Conservation (phyloP, 1,140 invertebrate genomes). For the Caenorhabditis brenneri region DNA sequence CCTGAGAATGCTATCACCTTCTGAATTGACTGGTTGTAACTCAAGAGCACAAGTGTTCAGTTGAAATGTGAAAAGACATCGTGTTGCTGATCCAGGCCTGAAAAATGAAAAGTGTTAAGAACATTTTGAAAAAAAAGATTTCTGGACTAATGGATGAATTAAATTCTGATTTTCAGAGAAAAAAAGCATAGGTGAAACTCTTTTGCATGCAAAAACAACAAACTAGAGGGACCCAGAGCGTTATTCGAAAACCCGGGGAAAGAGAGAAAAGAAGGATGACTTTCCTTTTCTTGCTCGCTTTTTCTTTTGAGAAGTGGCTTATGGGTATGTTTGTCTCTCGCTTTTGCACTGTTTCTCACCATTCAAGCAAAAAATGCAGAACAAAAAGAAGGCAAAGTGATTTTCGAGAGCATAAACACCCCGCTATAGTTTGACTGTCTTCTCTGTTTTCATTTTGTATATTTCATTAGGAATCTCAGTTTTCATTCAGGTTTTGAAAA, state of each 20-base stretch:
- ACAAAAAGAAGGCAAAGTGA: conserved; percentile 34
- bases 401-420: conserved; percentile 27
- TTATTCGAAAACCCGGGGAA: not conserved
- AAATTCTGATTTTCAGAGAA: no score
- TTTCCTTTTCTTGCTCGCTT: not conserved
- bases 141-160: no score
- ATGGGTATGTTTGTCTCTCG: not conserved
- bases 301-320: conserved; percentile 24
- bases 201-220: no score
- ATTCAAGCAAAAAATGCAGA: not conserved
- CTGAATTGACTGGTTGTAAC: conserved; percentile 46
- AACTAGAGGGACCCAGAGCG: no score
- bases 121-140: no score
- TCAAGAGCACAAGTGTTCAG: conserved; percentile 88
- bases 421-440: no score
- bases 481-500: no score
- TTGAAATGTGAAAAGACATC: conserved; percentile 81
- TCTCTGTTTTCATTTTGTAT: no score
- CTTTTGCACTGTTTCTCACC: not conserved
- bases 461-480: no score
- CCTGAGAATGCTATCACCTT: conserved; percentile 78
- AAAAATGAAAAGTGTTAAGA: no score
- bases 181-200: no score
- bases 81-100: conserved; percentile 70
- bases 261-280: not conserved